A percentile compares a stretch with the other conserved stretches of the same genome.
Evolutionary conservation across 2,113 vertebrate genomes (phyloP).

Genomic region (Penelope pileata): DNA sequence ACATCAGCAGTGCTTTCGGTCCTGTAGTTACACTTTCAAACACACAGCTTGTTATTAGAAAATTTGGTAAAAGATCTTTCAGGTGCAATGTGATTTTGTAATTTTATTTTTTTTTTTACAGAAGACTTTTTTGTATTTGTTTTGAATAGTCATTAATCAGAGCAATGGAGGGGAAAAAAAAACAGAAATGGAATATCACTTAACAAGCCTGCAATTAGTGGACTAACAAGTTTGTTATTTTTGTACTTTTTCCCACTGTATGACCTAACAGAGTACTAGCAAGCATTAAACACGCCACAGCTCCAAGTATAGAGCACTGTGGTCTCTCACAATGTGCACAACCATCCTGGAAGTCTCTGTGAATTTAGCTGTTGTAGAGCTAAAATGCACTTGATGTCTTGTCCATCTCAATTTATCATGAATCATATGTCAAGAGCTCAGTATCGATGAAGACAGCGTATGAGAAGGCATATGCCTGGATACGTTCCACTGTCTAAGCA

Average conservation of each 20-base stretch:
- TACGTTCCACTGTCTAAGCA: slow-evolving; percentile 57
- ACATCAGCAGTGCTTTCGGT: background rate
- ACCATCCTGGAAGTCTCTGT: slow-evolving; percentile 55
- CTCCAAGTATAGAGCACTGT: slow-evolving; percentile 47
- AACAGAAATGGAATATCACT: slow-evolving; percentile 70
- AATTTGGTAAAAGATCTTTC: background rate
- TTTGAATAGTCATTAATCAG: slow-evolving; percentile 67
- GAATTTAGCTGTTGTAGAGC: slow-evolving; percentile 68
- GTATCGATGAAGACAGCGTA: slow-evolving; percentile 71
- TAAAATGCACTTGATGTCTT: slow-evolving; percentile 77
- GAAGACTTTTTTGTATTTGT: background rate
- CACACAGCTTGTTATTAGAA: background rate
- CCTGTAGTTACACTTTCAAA: background rate
- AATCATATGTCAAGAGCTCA: slow-evolving; percentile 40
- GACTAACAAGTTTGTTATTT: slow-evolving; percentile 75
- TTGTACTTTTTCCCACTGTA: slow-evolving; percentile 75
- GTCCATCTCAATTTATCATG: slow-evolving; percentile 76
- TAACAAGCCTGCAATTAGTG: slow-evolving; percentile 75
- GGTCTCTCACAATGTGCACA: background rate
- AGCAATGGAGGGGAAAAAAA: background rate
- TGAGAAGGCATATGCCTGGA: slow-evolving; percentile 68
- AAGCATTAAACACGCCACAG: background rate
- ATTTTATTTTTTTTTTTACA: background rate
- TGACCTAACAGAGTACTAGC: slow-evolving; percentile 67
- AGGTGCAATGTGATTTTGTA: background rate